Percentiles rank a stretch among this genome's conserved stretches.
These are phyloP conservation scores for Elgaria multicarinata DNA, from an alignment of 2,113 vertebrate species.

Conservation along the genomic window DNA sequence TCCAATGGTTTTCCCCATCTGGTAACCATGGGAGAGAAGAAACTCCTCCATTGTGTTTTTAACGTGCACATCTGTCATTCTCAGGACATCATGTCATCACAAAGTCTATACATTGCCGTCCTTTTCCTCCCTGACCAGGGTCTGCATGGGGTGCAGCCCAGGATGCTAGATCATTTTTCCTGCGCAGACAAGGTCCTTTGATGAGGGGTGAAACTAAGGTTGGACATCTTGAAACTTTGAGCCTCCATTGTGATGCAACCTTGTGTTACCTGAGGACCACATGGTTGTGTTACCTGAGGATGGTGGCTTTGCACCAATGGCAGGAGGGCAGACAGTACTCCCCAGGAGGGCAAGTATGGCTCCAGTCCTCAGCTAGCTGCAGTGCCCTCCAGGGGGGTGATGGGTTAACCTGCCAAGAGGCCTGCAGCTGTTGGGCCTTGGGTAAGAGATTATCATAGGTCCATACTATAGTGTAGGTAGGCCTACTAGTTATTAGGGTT, in stretches of 20 bases:
- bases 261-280: background rate
- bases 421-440: background rate
- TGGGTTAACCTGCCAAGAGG: slow-evolving; percentile 3
- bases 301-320: slow-evolving; percentile 53
- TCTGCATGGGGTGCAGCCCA: slow-evolving; percentile 56
- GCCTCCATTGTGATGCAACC: slow-evolving; percentile 72
- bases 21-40: slow-evolving; percentile 76
- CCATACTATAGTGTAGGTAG: background rate
- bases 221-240: slow-evolving; percentile 49
- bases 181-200: slow-evolving; percentile 51
- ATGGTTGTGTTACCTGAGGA: rapidly evolving
- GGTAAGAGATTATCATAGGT: background rate
- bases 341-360: slow-evolving; percentile 34
- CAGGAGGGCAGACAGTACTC: background rate
- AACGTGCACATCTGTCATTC: slow-evolving; percentile 29
- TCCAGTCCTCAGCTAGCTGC: background rate
- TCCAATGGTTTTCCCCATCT: slow-evolving; percentile 77
- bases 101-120: slow-evolving; percentile 44
- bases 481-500: background rate
- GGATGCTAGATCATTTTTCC: slow-evolving; percentile 64
- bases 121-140: slow-evolving; percentile 33
- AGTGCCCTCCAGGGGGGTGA: background rate
- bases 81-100: slow-evolving; percentile 60
- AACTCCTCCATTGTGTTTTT: slow-evolving; percentile 70
- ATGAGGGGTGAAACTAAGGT: slow-evolving; percentile 37